Base-by-base conservation (phyloP, 2,113 vertebrate species). In the Pandion haliaetus region DNA sequence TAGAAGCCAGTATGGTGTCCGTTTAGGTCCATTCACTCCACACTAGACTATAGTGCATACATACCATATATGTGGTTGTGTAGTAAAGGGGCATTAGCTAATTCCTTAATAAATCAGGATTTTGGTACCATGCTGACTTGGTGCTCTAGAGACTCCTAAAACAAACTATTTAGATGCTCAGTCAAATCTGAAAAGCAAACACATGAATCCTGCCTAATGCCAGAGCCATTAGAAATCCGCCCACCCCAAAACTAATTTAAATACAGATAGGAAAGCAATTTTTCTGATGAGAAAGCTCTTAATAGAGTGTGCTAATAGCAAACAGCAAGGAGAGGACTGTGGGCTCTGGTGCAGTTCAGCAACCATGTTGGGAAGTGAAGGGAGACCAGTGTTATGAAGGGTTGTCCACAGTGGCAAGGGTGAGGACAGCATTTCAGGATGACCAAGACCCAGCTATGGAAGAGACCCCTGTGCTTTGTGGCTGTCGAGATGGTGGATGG, bases 151-250 rank as follows among this genome's bases (percentile, higher is more conserved):
- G 55, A 50, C 55, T 91, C 44, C 52, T 87, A 63, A 95, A 95
- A 5, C 80, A 86, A 95, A 73, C 54, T 73, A 1, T 74, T 94
- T 55, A 86, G 91, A 42, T 86, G n/a, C 38, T 78, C 31, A 74
- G 44, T 86, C 84, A 88, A 96, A 91, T 92, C 42, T 88, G n/a
- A 80, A 92, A 71, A 86, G 72, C 86, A 92, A 95, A 92, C 76
- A 78, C 63, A 82, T 21, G 69, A 92, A 86, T 90, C 40, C 52
- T 89, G 83, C 77, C 50, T 86, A 24, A 65, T 81, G 67, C 65
- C 4, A 24, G 67, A 92, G 65, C 77, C 69, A 78, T 74, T 82
- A 91, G 78, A 82, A 91, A n/a, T n/a, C 91, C 32, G 3, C 80
- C 91, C 80, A 89, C 89, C 42, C 47, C 32, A 16, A 89, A 96